Base-by-base conservation (phyloP, 2,113 vertebrate genomes). In the Clarias gariepinus region DNA sequence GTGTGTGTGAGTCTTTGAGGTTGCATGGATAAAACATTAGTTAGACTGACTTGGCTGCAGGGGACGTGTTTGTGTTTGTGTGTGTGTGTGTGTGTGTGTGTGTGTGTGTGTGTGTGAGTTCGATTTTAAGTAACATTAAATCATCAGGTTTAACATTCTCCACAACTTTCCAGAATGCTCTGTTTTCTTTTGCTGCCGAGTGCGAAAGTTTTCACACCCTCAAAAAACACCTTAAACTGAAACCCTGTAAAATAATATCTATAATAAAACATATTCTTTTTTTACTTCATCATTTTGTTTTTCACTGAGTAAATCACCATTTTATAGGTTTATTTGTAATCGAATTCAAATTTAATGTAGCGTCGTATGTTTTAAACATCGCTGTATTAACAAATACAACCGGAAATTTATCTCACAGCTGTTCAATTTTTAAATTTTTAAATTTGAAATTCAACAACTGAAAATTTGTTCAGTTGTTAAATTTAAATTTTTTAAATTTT, bases 1-100 rank as follows among this genome's bases (percentile, higher is more conserved):
- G 41, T 77, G 77, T 58, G 77, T 58, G 55, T 4, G 15, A 57
- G 4, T 2, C 47, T 53, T 18, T 57, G 57, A 12, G n/a, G 55
- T 16, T 69, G 41, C 19, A 28, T 83, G 30, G 30, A 84, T 73
- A 74, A 23, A 74, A 23, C 68, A 84, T 78, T 28, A 41, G 71
- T 64, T 77, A 85, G 71, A 76, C 33, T 83, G 52, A 71, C 28
- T 64, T 25, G 23, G 25, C 58, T 85, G 64, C 4, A 58, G 55
- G n/a, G 10, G 19, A 60, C 15, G 73, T 53, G 73, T 77, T 73
- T 28, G 74, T 84, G 71, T 87, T 73, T 84, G 81, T 63, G 57
- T 73, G 41, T 55, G 33, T 41, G 76, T 80, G 61, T 68, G 76
- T 85, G 84, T 23, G 76, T 84, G 58, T 87, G 73, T 84, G 30